phyloP scores from a whole-genome alignment of 1,140 invertebrate genomes.

The Procambarus clarkii region DNA sequence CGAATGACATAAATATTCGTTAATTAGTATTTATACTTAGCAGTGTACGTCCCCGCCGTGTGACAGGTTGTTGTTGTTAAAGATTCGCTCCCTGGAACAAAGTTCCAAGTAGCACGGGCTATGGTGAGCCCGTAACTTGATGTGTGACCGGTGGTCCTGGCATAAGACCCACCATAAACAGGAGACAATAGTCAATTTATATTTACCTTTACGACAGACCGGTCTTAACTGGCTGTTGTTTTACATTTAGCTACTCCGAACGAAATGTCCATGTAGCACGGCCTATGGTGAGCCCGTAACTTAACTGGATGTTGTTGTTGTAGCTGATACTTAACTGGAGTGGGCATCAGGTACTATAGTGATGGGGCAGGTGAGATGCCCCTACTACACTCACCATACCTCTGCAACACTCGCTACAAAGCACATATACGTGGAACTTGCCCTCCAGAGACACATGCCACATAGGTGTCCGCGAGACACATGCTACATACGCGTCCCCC shows the following conservation, averaged over 20 bases:
- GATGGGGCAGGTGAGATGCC: background rate
- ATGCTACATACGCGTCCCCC: too few relatives aligned
- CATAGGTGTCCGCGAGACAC: too few relatives aligned
- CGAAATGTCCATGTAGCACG: too few relatives aligned
- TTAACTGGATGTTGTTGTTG: too few relatives aligned
- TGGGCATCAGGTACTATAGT: constrained; percentile 17
- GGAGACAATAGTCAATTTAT: constrained; percentile 43
- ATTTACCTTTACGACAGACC: background rate
- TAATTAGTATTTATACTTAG: background rate
- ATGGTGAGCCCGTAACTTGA: too few relatives aligned
- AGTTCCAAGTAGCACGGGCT: too few relatives aligned
- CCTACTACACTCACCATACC: background rate
- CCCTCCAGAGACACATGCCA: background rate
- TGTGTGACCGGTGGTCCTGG: too few relatives aligned
- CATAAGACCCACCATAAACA: constrained; percentile 28
- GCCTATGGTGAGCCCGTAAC: too few relatives aligned
- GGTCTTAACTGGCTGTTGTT: constrained; percentile 6
- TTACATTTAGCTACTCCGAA: too few relatives aligned
- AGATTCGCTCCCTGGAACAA: too few relatives aligned
- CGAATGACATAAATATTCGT: too few relatives aligned
- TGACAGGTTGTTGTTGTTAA: too few relatives aligned
- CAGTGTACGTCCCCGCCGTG: background rate
- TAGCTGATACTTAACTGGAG: background rate
- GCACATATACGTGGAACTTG: background rate
- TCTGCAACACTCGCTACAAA: background rate